Evolutionary conservation across 2,113 vertebrate genomes (phyloP).

Genomic region (Triplophysa siluroides): DNA sequence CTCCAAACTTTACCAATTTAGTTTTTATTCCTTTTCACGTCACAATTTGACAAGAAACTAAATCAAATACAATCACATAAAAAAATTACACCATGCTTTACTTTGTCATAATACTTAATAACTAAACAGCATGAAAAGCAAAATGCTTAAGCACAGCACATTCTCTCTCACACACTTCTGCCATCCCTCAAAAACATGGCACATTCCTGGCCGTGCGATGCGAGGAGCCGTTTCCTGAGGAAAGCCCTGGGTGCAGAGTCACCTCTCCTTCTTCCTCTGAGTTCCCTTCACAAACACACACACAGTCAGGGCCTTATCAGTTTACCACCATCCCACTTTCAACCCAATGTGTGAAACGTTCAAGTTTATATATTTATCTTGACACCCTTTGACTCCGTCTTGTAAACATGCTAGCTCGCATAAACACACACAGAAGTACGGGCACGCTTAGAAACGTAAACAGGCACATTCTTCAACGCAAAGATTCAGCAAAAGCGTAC

Average conservation of each 20-base stretch:
- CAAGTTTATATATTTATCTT: slow-evolving; percentile 33
- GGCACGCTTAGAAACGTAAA: not conserved
- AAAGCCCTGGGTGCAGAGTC: slow-evolving; percentile 58
- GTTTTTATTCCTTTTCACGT: no score
- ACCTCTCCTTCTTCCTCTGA: slow-evolving; percentile 53
- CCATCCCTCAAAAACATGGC: slow-evolving; percentile 47
- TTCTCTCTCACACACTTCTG: slow-evolving; percentile 49
- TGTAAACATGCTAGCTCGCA: slow-evolving; percentile 11
- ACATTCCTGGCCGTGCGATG: slow-evolving; percentile 54
- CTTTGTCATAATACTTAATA: not conserved
- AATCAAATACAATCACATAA: no score
- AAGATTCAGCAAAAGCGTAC: slow-evolving; percentile 30
- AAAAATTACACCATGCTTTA: not conserved
- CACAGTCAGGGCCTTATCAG: slow-evolving; percentile 34
- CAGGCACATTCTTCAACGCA: slow-evolving; percentile 14
- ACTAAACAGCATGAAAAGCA: not conserved
- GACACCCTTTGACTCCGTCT: slow-evolving; percentile 30
- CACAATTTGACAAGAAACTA: no score
- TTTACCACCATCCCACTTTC: slow-evolving; percentile 8
- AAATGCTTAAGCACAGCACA: not conserved
- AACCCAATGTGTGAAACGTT: not conserved
- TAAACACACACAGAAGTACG: slow-evolving; percentile 18
- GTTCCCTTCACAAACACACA: slow-evolving; percentile 24
- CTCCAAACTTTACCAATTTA: no score
- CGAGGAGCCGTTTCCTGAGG: slow-evolving; percentile 57